Evolutionary conservation across 2,888 invertebrate species (phyloP).

Genomic region (Gandaritis pyraliata): DNA sequence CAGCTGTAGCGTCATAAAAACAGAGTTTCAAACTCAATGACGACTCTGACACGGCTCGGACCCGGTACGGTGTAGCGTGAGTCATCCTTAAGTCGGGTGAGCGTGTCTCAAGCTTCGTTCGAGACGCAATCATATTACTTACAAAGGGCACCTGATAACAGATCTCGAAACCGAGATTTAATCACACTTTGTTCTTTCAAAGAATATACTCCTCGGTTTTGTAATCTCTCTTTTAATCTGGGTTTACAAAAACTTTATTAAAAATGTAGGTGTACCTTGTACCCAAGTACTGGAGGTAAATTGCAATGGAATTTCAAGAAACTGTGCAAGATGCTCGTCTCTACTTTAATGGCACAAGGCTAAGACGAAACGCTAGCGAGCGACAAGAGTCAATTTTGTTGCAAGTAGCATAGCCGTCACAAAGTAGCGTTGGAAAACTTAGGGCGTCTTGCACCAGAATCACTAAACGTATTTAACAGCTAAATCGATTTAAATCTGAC

Average conservation of each 20-base stretch:
- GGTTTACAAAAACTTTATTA: constrained; percentile 9
- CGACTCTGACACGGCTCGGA: too few relatives aligned
- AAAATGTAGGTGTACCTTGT: background rate
- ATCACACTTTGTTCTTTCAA: constrained; percentile 50
- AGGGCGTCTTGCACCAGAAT: too few relatives aligned
- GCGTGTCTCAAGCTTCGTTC: constrained; percentile 8
- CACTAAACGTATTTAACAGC: too few relatives aligned
- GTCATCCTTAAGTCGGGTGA: constrained; percentile 4
- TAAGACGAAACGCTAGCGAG: constrained; percentile 25
- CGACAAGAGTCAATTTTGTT: constrained; percentile 27
- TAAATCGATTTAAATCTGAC: too few relatives aligned
- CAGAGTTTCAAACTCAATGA: too few relatives aligned
- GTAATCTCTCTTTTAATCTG: constrained; percentile 50
- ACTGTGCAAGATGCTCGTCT: constrained; percentile 14
- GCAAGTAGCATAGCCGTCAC: constrained; percentile 1
- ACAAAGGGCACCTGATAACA: constrained; percentile 36
- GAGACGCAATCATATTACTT: constrained; percentile 28
- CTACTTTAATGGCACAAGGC: constrained; percentile 26
- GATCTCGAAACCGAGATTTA: constrained; percentile 45
- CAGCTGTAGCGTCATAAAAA: too few relatives aligned
- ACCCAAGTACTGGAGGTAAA: constrained; percentile 9
- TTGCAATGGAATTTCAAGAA: constrained; percentile 14
- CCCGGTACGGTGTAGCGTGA: too few relatives aligned
- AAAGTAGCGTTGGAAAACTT: constrained; percentile 17
- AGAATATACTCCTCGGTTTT: constrained; percentile 45